Base-by-base conservation (phyloP, 2,113 vertebrate species). In the Atrichornis clamosus region DNA sequence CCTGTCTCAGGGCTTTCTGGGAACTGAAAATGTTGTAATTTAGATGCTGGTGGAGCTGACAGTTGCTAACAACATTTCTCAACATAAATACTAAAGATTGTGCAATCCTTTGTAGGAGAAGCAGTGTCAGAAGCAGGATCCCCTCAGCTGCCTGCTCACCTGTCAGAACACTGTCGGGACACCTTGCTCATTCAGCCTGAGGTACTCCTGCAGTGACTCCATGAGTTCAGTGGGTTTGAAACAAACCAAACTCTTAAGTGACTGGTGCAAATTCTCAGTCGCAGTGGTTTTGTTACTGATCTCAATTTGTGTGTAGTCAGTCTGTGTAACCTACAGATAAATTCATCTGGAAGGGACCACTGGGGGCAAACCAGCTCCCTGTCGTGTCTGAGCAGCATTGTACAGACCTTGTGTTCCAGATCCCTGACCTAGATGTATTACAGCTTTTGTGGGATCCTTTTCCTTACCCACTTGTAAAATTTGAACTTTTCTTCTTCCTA, bases 181-280 rank as follows among this genome's bases (percentile, higher is more conserved):
- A 73, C 95, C 3, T 87, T 98, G 59, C 97, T 98, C 92, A 91
- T 98, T 59, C 95, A 98, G 30, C 98, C 98, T 24, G 98, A 98
- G 98, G 98, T 98, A 97, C 76, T 56, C 46, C 63, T 90, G 67
- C 47, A 27, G 3, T 6, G 53, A 33, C 22, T 41, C 5, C 27
- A 65, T 9, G 2, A 16, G 35, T 30, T 13, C 15, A 39, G 12
- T 69, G 42, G 27, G 7, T 63, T 46, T 81, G 49, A 7, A 55
- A 11, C 12, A 39, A n/a, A n/a, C 2, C 19, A 26, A 32, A 16
- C 41, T 69, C 28, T 28, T 9, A 6, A 23, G 13, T 28, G 50
- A 30, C 23, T 7, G 76, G 9, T 81, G 20, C 24, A 10, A 35
- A n/a, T 21, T 37, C 59, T 62, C 55, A 44, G 6, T 41, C 33